These are phyloP conservation scores for Toxonevra muliebris DNA, from an alignment of 2,888 invertebrate genomes.

Conservation along the genomic window DNA sequence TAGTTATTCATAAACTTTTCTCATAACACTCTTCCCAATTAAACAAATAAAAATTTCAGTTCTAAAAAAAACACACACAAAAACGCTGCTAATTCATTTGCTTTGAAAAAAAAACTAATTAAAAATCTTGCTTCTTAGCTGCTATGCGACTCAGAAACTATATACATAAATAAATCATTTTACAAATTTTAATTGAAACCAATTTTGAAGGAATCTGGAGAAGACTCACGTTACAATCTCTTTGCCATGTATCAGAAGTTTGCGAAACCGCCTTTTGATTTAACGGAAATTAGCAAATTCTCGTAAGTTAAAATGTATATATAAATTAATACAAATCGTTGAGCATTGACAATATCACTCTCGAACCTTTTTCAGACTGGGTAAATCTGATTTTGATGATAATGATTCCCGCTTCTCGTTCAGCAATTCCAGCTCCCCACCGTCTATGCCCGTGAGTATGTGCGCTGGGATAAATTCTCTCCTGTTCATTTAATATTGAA, in stretches of 20 bases:
- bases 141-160: too few relatives aligned
- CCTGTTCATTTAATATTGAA: constrained; percentile 10
- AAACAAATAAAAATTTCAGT: too few relatives aligned
- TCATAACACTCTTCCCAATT: too few relatives aligned
- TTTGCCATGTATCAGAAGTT: constrained; percentile 65
- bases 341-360: not conserved
- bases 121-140: too few relatives aligned
- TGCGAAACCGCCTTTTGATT: constrained; percentile 62
- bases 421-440: constrained; percentile 75
- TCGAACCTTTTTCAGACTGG: constrained; percentile 43
- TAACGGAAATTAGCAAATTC: constrained; percentile 62
- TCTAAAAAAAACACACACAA: too few relatives aligned
- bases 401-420: constrained; percentile 76
- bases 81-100: too few relatives aligned
- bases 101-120: too few relatives aligned
- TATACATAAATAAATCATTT: not conserved
- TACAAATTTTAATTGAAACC: not conserved
- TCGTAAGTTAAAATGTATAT: constrained; percentile 53
- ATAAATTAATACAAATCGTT: not conserved
- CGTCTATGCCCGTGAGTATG: constrained; percentile 68
- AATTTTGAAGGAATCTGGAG: constrained; percentile 43
- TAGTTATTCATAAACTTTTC: too few relatives aligned
- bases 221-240: constrained; percentile 62
- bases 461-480: not conserved
- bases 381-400: constrained; percentile 63